Base-by-base conservation (phyloP, 2,888 invertebrate genomes). In the Epiblema foenella region DNA sequence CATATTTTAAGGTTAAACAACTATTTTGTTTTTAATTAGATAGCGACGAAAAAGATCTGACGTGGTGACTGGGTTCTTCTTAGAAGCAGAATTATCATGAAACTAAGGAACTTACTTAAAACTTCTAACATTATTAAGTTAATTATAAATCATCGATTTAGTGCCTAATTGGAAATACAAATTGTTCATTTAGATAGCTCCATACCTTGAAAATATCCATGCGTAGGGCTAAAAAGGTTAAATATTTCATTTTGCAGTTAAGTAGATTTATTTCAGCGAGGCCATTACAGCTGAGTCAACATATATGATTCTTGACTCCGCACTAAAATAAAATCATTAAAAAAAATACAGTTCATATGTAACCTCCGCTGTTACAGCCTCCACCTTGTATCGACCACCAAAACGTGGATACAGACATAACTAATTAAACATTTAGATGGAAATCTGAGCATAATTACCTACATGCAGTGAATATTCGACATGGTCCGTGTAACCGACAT, bases 361-460 rank as follows among this genome's bases (percentile, higher is more conserved):
- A 39, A 39, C 11, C 42, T 42, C n/a, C 42, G n/a, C 5, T 15
- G 15, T 15, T 15, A 2, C 24, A 54, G 54, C 24, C 15, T 24
- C 46, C 12, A 8, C 51, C 64, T 64, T 64, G 39, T 24, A 54
- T 52, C 9, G 37, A 20, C 63, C 51, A 17, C n/a, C n/a, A 37
- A 60, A 70, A 54, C 49, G 24, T 64, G 56, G 49, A 39, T 70
- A 54, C 37, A 66, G 60, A 39, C 49, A 62, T 71, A 71, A 59
- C 52, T 59, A 65, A 67, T 71, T 62, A 71, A 57, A 51, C 39
- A 51, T 67, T 70, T 67, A 62, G 71, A 71, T 71, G 37, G n/a
- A 67, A 71, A 71, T 71, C 71, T 71, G 29, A 39, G 20, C 64
- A 37, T 70, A 66, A 70, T 70, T 60, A n/a, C n/a, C n/a, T n/a